A percentile compares a stretch with the other conserved stretches of the same genome.
Conservation (phyloP, 2,888 invertebrate genomes). For the Plagodis pulveraria region DNA sequence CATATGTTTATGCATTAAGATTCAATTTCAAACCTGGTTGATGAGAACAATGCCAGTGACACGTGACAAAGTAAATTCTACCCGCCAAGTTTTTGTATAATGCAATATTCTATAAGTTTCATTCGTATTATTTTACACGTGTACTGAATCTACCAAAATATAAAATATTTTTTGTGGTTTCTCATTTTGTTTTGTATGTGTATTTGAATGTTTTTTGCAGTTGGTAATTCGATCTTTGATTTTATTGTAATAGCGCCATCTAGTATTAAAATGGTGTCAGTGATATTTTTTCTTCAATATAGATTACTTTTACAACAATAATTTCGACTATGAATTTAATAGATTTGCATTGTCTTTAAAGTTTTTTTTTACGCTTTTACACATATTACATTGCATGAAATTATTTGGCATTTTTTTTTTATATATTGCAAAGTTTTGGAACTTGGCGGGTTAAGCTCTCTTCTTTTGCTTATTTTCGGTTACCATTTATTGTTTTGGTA, state of each 20-base stretch:
- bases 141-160: too few relatives aligned
- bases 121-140: too few relatives aligned
- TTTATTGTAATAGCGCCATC: constrained; percentile 5
- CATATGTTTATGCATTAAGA: too few relatives aligned
- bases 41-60: neutral
- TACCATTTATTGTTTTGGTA: constrained; percentile 48
- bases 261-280: neutral
- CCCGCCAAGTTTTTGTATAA: constrained; percentile 3
- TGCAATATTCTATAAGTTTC: constrained; percentile 5
- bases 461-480: constrained; percentile 64
- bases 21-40: neutral
- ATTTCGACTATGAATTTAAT: constrained; percentile 22
- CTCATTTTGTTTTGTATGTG: neutral
- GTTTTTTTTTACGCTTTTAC: neutral
- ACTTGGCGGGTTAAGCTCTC: constrained; percentile 36
- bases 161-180: too few relatives aligned
- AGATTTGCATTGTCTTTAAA: constrained; percentile 13
- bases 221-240: neutral
- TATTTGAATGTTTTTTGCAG: neutral
- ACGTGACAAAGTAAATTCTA: neutral
- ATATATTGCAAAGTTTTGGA: neutral
- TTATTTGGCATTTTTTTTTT: neutral
- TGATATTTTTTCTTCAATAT: neutral
- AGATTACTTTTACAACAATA: constrained; percentile 4
- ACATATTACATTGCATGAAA: neutral